A percentile compares a stretch with the other conserved stretches of the same genome.
phyloP scores from a whole-genome alignment of 2,888 invertebrate genomes.

The Nesidiocoris tenuis region DNA sequence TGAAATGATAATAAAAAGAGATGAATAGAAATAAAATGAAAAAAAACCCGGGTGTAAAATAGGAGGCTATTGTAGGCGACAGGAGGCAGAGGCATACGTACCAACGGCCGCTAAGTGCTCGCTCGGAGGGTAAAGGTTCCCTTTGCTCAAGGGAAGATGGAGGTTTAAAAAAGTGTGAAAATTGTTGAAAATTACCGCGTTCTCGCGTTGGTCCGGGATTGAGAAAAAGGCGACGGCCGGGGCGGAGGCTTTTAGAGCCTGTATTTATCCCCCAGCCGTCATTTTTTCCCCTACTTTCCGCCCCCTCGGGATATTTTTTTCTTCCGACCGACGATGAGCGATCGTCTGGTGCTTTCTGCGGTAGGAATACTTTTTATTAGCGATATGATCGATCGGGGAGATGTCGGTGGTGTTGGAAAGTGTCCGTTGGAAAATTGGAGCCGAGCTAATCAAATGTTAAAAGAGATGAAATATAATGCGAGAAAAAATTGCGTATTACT shows the following conservation, averaged over 20 bases:
- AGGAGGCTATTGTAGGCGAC: constrained; percentile 35
- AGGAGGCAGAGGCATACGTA: constrained; percentile 16
- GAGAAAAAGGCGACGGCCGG: neutral
- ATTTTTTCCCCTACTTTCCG: constrained; percentile 13
- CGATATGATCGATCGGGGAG: too few species aligned
- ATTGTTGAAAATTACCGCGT: constrained; percentile 43
- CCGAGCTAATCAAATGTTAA: too few species aligned
- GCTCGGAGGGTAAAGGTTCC: constrained; percentile 23
- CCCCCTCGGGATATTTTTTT: neutral
- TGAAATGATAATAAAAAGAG: neutral
- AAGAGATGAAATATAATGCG: too few species aligned
- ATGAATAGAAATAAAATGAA: constrained; percentile 5
- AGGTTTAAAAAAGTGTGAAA: constrained; percentile 42
- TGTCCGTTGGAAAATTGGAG: too few species aligned
- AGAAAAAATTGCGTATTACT: too few species aligned
- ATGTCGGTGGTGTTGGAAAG: too few species aligned
- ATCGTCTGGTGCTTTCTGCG: neutral
- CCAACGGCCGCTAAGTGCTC: constrained; percentile 29
- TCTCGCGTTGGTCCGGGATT: constrained; percentile 6
- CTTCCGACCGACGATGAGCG: neutral
- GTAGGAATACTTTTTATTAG: constrained; percentile 47
- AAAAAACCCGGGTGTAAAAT: constrained; percentile 22
- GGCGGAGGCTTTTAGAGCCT: constrained; percentile 39
- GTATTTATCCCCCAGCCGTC: constrained; percentile 39
- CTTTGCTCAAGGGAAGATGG: constrained; percentile 19